Base-by-base conservation (phyloP, 2,797 vertebrate species). In the Mionectes olivaceus region DNA sequence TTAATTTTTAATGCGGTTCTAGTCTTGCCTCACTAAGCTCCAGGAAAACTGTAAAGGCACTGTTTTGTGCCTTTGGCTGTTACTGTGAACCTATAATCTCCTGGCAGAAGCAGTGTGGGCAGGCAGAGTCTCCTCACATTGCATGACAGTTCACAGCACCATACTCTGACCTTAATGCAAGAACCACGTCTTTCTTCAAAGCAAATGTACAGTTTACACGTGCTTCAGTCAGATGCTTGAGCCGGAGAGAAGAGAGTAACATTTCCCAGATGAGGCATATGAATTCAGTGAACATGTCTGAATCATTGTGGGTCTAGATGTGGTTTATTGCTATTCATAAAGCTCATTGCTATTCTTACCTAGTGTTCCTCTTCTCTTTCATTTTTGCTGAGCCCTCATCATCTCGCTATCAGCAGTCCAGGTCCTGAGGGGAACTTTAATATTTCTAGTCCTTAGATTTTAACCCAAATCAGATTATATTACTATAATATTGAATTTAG, bases 1-100 rank as follows among this genome's bases (percentile, higher is more conserved):
- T 92, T 91, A 89, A 92, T 92, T 97, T 93, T 95, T 93, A 93
- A 90, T 93, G 83, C 5, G 9, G n/a, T 70, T 92, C 37, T 79
- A 86, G 67, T 59, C 70, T 87, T 93, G 67, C 76, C 85, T 87
- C 52, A 18, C 87, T 60, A 91, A 90, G 86, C 67, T 86, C 85
- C 74, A 55, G 80, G 83, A 94, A 90, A 93, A 60, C 24, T 70
- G 76, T 73, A 94, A 93, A 96, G 74, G 85, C n/a, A n/a, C n/a
- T n/a, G n/a, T n/a, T n/a, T n/a, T n/a, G n/a, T n/a, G n/a, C n/a
- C 83, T 79, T 37, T 76, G 89, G 37, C 59, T 93, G 95, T 91
- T 93, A 50, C 87, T 73, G 37, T 64, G 91, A 82, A 60, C 56
- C 52, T 86, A 30, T 43, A 90, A 94, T 89, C 80, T 90, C 93